These are phyloP conservation scores for Nothobranchius kuhntae DNA, from an alignment of 2,113 vertebrate genomes.

Conservation along the genomic window DNA sequence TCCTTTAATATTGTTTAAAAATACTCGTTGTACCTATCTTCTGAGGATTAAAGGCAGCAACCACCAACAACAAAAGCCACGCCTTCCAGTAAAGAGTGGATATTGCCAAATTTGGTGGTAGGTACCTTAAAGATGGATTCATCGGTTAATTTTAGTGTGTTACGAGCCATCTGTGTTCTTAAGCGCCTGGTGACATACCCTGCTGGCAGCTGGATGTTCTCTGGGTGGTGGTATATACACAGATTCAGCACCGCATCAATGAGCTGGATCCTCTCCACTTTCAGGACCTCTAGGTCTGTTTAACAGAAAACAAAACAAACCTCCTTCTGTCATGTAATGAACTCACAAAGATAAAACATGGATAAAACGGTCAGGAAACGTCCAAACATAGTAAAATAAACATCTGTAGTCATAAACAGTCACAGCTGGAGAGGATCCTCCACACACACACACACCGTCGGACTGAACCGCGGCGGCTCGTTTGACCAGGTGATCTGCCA, in stretches of 20 bases:
- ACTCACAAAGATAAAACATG: neutral
- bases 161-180: neutral
- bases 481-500: slow-evolving; percentile 96
- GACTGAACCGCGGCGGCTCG: slow-evolving; percentile 92
- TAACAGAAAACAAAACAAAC: slow-evolving; percentile 37
- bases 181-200: slow-evolving; percentile 79
- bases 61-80: slow-evolving; percentile 94
- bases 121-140: slow-evolving; percentile 83
- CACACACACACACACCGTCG: slow-evolving; percentile 81
- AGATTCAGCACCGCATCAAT: slow-evolving; percentile 96
- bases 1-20: neutral
- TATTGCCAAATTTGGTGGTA: slow-evolving; percentile 95
- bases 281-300: slow-evolving; percentile 92
- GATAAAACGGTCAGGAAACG: slow-evolving; percentile 33
- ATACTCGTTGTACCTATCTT: slow-evolving; percentile 86
- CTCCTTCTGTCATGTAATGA: slow-evolving; percentile 7
- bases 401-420: slow-evolving; percentile 13
- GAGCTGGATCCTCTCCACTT: slow-evolving; percentile 93
- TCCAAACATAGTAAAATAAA: slow-evolving; percentile 36
- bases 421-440: neutral
- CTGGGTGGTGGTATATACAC: slow-evolving; percentile 97
- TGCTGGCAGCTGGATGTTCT: slow-evolving; percentile 96
- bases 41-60: slow-evolving; percentile 96
- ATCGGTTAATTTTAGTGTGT: slow-evolving; percentile 20
- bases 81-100: slow-evolving; percentile 98